Evolutionary conservation across 1,140 invertebrate genomes (phyloP), one percentile per base, ranked within the genome.

Genomic region (Tetranychus cinnabarinus): DNA sequence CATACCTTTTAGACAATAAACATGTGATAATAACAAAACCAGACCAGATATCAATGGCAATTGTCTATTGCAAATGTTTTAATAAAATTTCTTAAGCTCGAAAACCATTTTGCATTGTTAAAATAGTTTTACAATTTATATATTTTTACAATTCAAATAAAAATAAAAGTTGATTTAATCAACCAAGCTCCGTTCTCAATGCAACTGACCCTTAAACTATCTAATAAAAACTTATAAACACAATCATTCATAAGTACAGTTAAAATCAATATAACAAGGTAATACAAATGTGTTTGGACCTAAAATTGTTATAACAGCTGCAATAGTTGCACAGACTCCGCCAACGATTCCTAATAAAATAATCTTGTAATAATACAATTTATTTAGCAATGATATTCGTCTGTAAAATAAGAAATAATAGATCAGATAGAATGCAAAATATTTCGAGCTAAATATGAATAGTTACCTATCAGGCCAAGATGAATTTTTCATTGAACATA

Each of bases 401-500:
- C 33, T 56, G 34, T 4, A 42, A 42, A 10, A 42, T 5, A 5
- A 42, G 10, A 42, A 42, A 42, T 3, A 52, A 33, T n/a, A 52
- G n/a, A n/a, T 56, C 1, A 37, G 15, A 2, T 37, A 35, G 6
- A 31, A 15, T n/a, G 23, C 12, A 1, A 5, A 56, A 1, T 56
- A 35, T 5, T n/a, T 50, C 0, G 23, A 1, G 0, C 0, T 34
- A 37, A 56, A 36, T 8, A 42, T 23, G 15, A 52, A 23, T 6
- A 52, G 1, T 52, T 52, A 52, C 48, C 48, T n/a, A 6, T 8
- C 61, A 2, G 61, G 66, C 68, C 66, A 69, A 35, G 65, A 56
- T 13, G 65, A 61, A 48, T 66, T 37, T 48, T 47, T 59, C 42
- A 54, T 52, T 1, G 52, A 61, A 45, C 68, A 69, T 1, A 85